A percentile compares a stretch with the other conserved stretches of the same genome.
These are phyloP conservation scores for Platalea minor DNA, from an alignment of 2,797 vertebrate genomes.

Conservation along the genomic window DNA sequence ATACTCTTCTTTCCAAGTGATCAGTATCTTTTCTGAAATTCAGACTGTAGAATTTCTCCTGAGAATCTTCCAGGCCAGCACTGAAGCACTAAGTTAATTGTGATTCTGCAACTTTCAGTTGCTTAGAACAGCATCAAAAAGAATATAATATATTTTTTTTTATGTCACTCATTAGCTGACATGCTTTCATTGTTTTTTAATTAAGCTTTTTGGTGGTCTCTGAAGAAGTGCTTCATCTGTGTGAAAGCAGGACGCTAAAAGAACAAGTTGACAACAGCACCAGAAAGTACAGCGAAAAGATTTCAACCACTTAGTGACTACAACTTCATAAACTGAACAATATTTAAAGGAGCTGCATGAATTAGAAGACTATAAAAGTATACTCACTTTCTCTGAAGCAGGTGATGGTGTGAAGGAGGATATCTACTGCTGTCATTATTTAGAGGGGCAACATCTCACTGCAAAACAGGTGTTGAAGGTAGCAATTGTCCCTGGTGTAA, in stretches of 20 bases:
- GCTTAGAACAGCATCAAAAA: neutral
- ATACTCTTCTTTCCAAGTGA: neutral
- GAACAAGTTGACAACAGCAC: neutral
- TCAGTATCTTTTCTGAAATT: neutral
- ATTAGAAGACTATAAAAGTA: neutral
- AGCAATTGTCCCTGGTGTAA: neutral
- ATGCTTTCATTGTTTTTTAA: neutral
- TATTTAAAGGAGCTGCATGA: neutral
- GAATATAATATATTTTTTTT: neutral
- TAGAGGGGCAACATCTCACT: neutral
- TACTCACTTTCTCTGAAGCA: neutral
- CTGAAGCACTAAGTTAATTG: neutral
- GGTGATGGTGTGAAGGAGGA: neutral
- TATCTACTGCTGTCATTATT: neutral
- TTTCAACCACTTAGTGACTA: neutral
- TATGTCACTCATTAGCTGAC: neutral
- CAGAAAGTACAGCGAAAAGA: neutral
- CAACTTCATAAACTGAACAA: neutral
- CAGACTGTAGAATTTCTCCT: neutral
- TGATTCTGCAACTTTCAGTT: neutral
- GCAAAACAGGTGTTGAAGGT: constrained; percentile 44
- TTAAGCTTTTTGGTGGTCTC: neutral
- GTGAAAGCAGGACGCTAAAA: neutral
- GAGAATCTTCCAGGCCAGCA: neutral
- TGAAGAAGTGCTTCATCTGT: neutral